Base-by-base conservation (phyloP, 2,113 vertebrate species). In the Scomber japonicus region DNA sequence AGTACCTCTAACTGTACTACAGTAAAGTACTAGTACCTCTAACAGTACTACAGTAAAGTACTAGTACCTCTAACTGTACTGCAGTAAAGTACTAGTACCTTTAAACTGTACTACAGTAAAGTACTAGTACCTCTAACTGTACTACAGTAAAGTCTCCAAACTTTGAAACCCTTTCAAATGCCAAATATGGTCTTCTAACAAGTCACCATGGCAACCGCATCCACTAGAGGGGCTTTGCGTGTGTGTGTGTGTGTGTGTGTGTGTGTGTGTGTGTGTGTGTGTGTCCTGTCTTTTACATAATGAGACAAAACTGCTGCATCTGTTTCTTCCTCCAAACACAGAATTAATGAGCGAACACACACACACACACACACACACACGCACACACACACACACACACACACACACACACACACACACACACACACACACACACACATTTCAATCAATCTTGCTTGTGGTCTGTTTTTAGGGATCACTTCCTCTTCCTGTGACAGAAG, bases 401-500 rank as follows among this genome's bases (percentile, higher is more conserved):
- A 59, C 65, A 55, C 24, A 49, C 27, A 63, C 44, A 70, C 57
- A 59, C 48, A 80, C 65, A 61, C 60, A 27, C 60, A 53, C 57
- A 30, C 59, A 54, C 50, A 51, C 51, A 50, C 40, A 80, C 62
- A 55, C 64, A 24, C 48, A 50, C 63, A 51, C 30, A 45, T 16
- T 54, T 54, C 80, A 27, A 64, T 78, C 74, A 69, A 55, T 78
- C 63, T 45, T 50, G 8, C 6, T 27, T 6, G 13, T 71, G 78
- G 71, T 85, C 82, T 87, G 75, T 85, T 89, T 87, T 87, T 78
- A 75, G 85, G 87, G 48, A 85, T 78, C 72, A 84, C 86, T 92
- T 89, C 89, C 85, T 92, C 85, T 88, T 89, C 83, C 87, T 88
- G 89, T 78, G 73, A 84, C 77, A 83, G 56, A 65, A 56, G 71